These are phyloP conservation scores for Pyrrhia umbra DNA, from an alignment of 2,888 invertebrate species.

Conservation along the genomic window DNA sequence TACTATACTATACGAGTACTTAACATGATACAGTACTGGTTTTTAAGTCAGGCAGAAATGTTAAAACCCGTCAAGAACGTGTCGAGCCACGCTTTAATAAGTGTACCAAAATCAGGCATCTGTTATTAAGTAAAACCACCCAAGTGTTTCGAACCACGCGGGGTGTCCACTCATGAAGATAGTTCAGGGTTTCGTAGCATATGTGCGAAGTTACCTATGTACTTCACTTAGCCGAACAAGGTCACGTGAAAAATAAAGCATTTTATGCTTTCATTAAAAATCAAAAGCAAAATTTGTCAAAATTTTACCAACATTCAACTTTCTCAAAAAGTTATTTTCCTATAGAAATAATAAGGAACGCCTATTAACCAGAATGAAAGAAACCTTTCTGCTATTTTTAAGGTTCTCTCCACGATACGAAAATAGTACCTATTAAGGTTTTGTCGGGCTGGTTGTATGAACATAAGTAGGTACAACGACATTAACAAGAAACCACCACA, in stretches of 20 bases:
- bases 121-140: constrained; percentile 1
- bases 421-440: neutral
- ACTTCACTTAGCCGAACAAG: neutral
- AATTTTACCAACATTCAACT: too few species aligned
- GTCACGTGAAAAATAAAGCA: too few species aligned
- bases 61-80: neutral
- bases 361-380: too few species aligned
- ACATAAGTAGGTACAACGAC: neutral
- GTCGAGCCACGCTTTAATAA: neutral
- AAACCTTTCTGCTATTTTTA: neutral
- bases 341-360: too few species aligned
- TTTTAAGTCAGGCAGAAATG: neutral
- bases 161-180: neutral
- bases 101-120: neutral
- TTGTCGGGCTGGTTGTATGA: neutral
- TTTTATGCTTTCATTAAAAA: neutral
- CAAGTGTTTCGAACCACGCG: neutral
- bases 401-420: neutral
- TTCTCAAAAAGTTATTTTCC: too few species aligned
- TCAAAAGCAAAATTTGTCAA: too few species aligned
- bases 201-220: neutral
- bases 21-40: neutral
- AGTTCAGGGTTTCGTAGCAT: neutral
- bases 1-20: neutral
- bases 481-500: neutral